Conservation (phyloP, 30 jellyfish, hydroid and myxozoan species). For the Chironex yamaguchii region DNA sequence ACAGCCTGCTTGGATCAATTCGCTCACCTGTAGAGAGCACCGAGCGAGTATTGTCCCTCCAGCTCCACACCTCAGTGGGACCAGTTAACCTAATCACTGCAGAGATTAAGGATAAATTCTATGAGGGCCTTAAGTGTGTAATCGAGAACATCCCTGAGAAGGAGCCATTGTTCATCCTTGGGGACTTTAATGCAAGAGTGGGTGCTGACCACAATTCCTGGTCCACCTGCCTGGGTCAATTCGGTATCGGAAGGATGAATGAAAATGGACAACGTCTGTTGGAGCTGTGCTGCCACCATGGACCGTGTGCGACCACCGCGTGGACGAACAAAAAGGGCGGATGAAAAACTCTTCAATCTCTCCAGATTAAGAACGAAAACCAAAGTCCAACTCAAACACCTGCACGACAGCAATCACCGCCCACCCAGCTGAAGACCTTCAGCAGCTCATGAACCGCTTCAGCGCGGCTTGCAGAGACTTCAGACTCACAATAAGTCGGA, state of each 20-base stretch:
- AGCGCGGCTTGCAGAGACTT: too few relatives aligned
- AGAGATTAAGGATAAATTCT: slow-evolving; percentile 18
- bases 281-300: slow-evolving; percentile 6
- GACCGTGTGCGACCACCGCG: slow-evolving; percentile 26
- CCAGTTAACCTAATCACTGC: slow-evolving; percentile 2
- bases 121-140: slow-evolving; percentile 22
- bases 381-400: neutral
- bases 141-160: neutral
- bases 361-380: neutral
- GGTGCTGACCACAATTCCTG: slow-evolving; percentile 36
- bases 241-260: slow-evolving; percentile 26
- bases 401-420: neutral
- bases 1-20: neutral
- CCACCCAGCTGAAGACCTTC: neutral
- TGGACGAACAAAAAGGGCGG: too few relatives aligned
- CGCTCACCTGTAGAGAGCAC: neutral
- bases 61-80: neutral
- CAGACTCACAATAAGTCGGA: too few relatives aligned
- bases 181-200: slow-evolving; percentile 46
- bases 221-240: slow-evolving; percentile 29
- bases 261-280: slow-evolving; percentile 28
- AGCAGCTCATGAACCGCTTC: neutral
- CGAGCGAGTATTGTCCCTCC: neutral
- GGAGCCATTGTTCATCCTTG: slow-evolving; percentile 20
- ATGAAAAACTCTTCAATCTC: neutral